These are phyloP conservation scores for Zapornia atra DNA, from an alignment of 2,113 vertebrate genomes.

Conservation along the genomic window DNA sequence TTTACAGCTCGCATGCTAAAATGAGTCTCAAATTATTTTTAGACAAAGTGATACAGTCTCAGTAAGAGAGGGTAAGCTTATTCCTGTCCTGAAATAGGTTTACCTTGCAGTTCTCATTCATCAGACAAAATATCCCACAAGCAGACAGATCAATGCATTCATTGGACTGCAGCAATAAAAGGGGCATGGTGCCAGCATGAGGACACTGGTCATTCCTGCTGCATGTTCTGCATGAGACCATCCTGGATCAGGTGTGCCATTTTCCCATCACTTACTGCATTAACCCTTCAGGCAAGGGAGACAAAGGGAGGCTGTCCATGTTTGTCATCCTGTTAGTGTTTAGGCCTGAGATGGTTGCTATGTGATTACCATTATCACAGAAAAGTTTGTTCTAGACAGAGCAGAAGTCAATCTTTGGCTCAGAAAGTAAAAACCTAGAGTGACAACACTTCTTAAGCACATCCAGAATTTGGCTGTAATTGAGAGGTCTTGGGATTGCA, in stretches of 20 bases:
- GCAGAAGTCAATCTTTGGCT: not conserved
- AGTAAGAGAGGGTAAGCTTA: not conserved
- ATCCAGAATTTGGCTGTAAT: not conserved
- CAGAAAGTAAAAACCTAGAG: not conserved
- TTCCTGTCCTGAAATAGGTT: not conserved
- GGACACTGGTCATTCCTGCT: not conserved
- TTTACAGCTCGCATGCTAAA: not conserved
- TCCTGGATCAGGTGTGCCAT: not conserved
- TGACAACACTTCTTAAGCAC: not conserved
- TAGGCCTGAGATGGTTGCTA: not conserved
- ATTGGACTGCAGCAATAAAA: not conserved
- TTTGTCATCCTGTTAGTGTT: not conserved
- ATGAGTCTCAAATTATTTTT: not conserved
- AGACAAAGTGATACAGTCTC: not conserved
- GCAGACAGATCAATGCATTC: not conserved
- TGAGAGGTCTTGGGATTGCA: not conserved
- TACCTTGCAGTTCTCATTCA: not conserved
- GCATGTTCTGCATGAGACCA: not conserved
- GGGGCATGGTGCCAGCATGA: not conserved
- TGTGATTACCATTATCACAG: not conserved
- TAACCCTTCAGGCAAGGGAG: not conserved
- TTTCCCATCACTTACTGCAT: not conserved
- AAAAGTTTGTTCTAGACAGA: not conserved
- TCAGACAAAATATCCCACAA: not conserved
- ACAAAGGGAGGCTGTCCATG: not conserved